Conservation (phyloP, 2,888 invertebrate genomes). For the Synergus gifuensis region DNA sequence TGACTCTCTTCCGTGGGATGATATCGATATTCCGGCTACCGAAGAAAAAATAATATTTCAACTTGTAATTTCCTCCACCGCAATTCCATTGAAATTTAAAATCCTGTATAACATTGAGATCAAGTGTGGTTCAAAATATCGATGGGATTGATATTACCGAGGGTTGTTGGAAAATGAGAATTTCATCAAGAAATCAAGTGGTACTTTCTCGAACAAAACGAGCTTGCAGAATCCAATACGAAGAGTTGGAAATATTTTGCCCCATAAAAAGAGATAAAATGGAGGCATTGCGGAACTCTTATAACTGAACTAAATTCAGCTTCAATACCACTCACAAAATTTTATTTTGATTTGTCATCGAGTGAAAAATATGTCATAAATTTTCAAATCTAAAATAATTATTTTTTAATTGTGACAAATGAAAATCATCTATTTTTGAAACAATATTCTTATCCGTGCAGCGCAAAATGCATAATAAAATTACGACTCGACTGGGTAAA, state of each 20-base stretch:
- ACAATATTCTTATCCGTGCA: neutral
- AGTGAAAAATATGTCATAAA: no score
- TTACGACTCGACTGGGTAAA: neutral
- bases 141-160: neutral
- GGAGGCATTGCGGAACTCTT: neutral
- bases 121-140: constrained; percentile 4
- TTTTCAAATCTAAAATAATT: no score
- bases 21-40: neutral
- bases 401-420: neutral
- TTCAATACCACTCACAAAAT: neutral
- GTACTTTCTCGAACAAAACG: neutral
- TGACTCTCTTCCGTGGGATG: neutral
- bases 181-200: constrained; percentile 12
- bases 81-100: neutral
- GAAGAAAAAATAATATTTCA: neutral
- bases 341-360: neutral
- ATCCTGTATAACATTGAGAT: neutral
- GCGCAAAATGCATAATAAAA: neutral
- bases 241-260: neutral
- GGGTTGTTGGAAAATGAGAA: neutral
- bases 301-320: neutral
- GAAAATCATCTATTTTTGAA: neutral
- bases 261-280: constrained; percentile 3
- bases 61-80: neutral
- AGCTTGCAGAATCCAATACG: neutral